A percentile compares a stretch with the other conserved stretches of the same genome.
Evolutionary conservation across 53 echinoderm and acorn worm genomes (phyloP).

Genomic region (Patiria pectinifera): DNA sequence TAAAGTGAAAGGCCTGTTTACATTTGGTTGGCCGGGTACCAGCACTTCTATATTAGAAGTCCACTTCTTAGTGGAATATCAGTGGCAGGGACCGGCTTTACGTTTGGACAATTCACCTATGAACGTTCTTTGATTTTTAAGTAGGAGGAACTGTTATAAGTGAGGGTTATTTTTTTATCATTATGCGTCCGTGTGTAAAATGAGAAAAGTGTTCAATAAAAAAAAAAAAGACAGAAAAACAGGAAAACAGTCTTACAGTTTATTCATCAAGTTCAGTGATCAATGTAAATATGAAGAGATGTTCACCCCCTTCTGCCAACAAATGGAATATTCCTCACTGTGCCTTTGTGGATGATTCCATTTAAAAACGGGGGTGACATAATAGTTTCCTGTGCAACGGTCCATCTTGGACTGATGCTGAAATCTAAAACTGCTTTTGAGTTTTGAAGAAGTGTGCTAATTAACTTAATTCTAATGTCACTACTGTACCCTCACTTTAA

Average conservation of each 20-base stretch:
- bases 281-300: not conserved
- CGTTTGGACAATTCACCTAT: slow-evolving; percentile 24
- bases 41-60: not conserved
- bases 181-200: slow-evolving; percentile 40
- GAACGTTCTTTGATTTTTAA: slow-evolving; percentile 7
- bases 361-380: not conserved
- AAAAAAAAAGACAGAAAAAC: slow-evolving; percentile 19
- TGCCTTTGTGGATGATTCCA: slow-evolving; percentile 33
- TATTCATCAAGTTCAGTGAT: not conserved
- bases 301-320: slow-evolving; percentile 18
- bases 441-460: slow-evolving; percentile 6
- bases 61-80: not conserved
- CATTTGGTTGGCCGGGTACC: not conserved
- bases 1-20: not conserved
- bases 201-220: slow-evolving; percentile 46
- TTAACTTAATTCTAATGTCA: slow-evolving; percentile 16
- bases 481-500: slow-evolving; percentile 41
- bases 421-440: not conserved
- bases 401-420: not conserved
- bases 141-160: slow-evolving; percentile 36
- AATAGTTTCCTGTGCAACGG: not conserved
- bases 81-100: not conserved
- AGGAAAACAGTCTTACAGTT: slow-evolving; percentile 7
- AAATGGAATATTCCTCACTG: slow-evolving; percentile 23
- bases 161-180: slow-evolving; percentile 55